A percentile compares a stretch with the other conserved stretches of the same genome.
These are phyloP conservation scores for Hydropotes inermis DNA, from an alignment of 2,113 vertebrate genomes.

Conservation along the genomic window DNA sequence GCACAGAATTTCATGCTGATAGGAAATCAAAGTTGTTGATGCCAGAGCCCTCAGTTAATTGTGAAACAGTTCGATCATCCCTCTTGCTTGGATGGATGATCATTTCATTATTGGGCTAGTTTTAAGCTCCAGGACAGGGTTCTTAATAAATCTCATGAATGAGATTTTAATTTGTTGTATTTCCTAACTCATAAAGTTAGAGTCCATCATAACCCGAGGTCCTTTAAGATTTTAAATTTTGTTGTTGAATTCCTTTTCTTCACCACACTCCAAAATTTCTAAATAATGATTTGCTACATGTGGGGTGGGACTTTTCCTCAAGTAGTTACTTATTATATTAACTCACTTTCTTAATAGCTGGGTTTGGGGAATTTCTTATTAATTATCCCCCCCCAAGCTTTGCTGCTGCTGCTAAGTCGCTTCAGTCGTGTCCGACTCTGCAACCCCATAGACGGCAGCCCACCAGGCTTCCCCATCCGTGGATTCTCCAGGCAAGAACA, in stretches of 20 bases:
- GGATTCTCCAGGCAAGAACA: neutral
- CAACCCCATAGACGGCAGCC: rapidly evolving
- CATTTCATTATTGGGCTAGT: neutral
- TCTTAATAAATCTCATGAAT: conserved; percentile 8
- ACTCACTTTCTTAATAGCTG: neutral
- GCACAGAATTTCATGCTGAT: neutral
- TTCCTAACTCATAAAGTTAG: neutral
- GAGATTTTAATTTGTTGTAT: neutral
- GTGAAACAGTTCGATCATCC: neutral
- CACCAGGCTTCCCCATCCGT: neutral
- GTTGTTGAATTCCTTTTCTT: neutral
- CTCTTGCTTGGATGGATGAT: neutral
- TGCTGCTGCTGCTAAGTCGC: neutral
- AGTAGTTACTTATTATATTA: neutral
- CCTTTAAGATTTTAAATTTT: neutral
- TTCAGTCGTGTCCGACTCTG: neutral
- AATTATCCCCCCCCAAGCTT: neutral
- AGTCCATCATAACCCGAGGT: neutral
- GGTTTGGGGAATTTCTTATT: neutral
- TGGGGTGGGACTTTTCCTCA: neutral
- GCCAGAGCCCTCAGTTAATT: neutral
- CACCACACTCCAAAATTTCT: neutral
- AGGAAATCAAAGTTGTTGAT: neutral
- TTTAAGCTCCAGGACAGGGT: neutral
- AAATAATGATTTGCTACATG: neutral